Evolutionary conservation across 2,113 vertebrate species (phyloP), one percentile per base, ranked within the genome.

Genomic region (Gnathonemus echidnorhynchus): DNA sequence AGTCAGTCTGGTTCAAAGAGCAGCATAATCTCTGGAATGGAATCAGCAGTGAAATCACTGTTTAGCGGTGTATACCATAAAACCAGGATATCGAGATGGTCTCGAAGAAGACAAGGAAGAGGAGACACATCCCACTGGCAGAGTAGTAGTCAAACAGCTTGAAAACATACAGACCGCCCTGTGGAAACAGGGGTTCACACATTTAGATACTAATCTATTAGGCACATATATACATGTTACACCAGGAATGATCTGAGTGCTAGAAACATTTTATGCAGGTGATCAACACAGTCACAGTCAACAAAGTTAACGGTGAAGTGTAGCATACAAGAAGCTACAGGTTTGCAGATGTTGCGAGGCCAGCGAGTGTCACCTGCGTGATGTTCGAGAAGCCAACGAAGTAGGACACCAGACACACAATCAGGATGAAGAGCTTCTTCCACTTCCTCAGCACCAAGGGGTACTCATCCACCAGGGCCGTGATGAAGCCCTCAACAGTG

Each of bases 101-200:
- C 93, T 98, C 97, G 88, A 98, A 98, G 95, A 98, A 98, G 88
- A 98, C 96, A 2, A 98, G 97, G 94, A 95, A 98, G 88, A 98
- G 97, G 5, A 98, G 96, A 90, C 97, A 97, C 97, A 98, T 98
- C 91, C 97, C 97, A 88, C 97, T 98, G 92, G 97, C 97, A 0
- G 97, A 98, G 93, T 98, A 98, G 93, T 98, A 98, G 94, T 98
- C 97, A 93, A 98, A 98, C 86, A 98, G 93, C 94, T 98, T 98
- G 95, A 98, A 98, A 84, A 98, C 97, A 88, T 98, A 98, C 91
- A 98, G 95, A 24, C 97, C 97, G 10, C 97, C 97, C 97, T 97
- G 91, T 91, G 91, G 91, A 84, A 89, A 95, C 15, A 95, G 17
- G 17, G 17, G 39, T 19, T 35, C 31, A 83, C 49, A 86, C 92